Evolutionary conservation across 35 echinoderm and acorn worm genomes (phyloP), one percentile per base, ranked within the genome.

Genomic region (Ophioderma brevispina): DNA sequence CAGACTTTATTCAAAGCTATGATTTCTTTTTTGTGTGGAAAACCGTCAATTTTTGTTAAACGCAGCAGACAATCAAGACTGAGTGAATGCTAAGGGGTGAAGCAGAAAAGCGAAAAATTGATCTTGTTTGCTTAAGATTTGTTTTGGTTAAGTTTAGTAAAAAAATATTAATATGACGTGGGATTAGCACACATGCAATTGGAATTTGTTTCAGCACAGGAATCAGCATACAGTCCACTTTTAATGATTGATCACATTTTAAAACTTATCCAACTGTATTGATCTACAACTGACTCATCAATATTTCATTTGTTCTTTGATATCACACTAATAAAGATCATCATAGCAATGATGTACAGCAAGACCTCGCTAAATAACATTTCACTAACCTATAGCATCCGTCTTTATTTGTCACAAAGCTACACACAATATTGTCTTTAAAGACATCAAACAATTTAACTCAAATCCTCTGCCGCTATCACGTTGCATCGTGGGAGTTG

Each of bases 381-480:
- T 46, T 46, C 17, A 8, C 4, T 46, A 46, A 46, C 41, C 41
- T 46, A 4, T 52, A 6, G 59, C 59, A 18, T 25, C 59, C 59
- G 3, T 25, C 4, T 70, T 70, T 70, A 70, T 70, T 25, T 70
- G 59, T 25, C 28, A 25, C 17, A 70, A 70, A 70, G 59, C 59
- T 70, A 70, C 59, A 70, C 2, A 25, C 28, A 70, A 70, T 70
- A 70, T 70, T 70, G 59, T 70, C 59, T 70, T 70, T 70, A 70
- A 70, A 70, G 59, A 70, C 59, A 70, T 70, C 59, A 70, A 70
- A 70, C 59, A 70, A 70, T 70, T 70, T 70, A 70, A 70, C 59
- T 70, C 59, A 25, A 70, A 70, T 70, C 59, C 59, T 70, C 59
- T 70, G 59, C n/a, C 59, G 59, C 15, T 6, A 70, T 70, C 59